A percentile compares a stretch with the other conserved stretches of the same genome.
Evolutionary conservation across 1,140 invertebrate species (phyloP).

Genomic region (Megalopta genalis): DNA sequence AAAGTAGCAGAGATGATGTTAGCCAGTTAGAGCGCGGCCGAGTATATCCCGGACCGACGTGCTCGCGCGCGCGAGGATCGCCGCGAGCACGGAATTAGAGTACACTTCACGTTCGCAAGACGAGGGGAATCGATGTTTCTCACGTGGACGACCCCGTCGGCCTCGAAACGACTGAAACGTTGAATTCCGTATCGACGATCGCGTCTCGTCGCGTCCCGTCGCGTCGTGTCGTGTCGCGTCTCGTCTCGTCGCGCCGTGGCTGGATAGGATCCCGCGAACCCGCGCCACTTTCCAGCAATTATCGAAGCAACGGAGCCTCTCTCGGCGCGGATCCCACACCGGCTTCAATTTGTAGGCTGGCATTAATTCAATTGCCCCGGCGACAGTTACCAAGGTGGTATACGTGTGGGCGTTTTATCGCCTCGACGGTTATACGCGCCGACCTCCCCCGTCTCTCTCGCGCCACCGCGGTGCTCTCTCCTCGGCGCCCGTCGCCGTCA

Average conservation of each 20-base stretch:
- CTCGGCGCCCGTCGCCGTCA: background rate
- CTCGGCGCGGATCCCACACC: slow-evolving; percentile 66
- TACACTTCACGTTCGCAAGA: background rate
- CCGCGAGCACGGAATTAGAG: background rate
- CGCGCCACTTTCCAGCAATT: slow-evolving; percentile 74
- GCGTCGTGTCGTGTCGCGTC: too few relatives aligned
- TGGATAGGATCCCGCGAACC: slow-evolving; percentile 31
- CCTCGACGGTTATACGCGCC: slow-evolving; percentile 60
- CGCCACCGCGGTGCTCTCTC: slow-evolving; percentile 2
- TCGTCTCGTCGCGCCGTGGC: background rate
- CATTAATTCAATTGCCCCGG: slow-evolving; percentile 77
- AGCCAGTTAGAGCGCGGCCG: too few relatives aligned
- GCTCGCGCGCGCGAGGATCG: too few relatives aligned
- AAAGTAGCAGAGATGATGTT: too few relatives aligned
- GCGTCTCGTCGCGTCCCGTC: slow-evolving; percentile 6
- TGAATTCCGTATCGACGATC: slow-evolving; percentile 24
- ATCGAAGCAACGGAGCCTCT: slow-evolving; percentile 68
- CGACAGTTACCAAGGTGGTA: slow-evolving; percentile 65
- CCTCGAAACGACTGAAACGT: background rate
- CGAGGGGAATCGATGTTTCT: background rate
- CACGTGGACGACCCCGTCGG: slow-evolving; percentile 7
- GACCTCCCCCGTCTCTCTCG: slow-evolving; percentile 33
- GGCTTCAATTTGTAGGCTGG: slow-evolving; percentile 78
- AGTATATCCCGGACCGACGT: too few relatives aligned
- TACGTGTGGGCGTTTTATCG: slow-evolving; percentile 66